Evolutionary conservation across 2,888 invertebrate species (phyloP), one percentile per base, ranked within the genome.

Genomic region (Amblyjoppa proteus): DNA sequence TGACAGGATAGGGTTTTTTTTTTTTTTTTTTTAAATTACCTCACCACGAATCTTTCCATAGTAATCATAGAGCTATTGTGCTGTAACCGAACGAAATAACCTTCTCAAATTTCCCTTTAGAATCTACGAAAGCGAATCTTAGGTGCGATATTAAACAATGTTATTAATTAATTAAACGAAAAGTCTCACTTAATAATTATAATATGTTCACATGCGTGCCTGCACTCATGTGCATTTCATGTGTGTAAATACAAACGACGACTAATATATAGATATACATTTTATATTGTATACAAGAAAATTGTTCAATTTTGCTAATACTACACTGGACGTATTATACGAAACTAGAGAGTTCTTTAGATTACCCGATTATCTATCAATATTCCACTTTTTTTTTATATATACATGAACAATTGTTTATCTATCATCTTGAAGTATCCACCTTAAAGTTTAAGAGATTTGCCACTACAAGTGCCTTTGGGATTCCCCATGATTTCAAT

Each of bases 391-490:
- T 61, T 75, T 61, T 13, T 49, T 20, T 20, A 20, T 68, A 75
- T 49, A 16, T 68, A 69, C 20, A 34, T 20, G 9, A 76, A 82
- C 41, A 31, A 53, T 76, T 64, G 16, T 82, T 82, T 56, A 64
- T 41, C 16, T 38, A 28, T 56, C 45, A 53, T 76, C 70, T 38
- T 28, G 20, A 34, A 20, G 31, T 69, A 71, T 71, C 51, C 25
- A 45, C 38, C 61, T 45, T 71, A 31, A 75, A 34, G 11, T 28
- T 69, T 38, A 38, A 41, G 58, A n/a, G 53, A 75, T 83, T 68
- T 25, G 56, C 51, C 66, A 71, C 49, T 45, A 28, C 45, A 61
- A 79, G 85, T 85, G 85, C 85, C 85, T 85, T 83, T 68, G 25
- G 5, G 45, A 79, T 68, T 56, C 49, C 20, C 16, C 64, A 64